Evolutionary conservation across 2,113 vertebrate species (phyloP), one percentile per base, ranked within the genome.

Genomic region (Mormyrus lacerda): DNA sequence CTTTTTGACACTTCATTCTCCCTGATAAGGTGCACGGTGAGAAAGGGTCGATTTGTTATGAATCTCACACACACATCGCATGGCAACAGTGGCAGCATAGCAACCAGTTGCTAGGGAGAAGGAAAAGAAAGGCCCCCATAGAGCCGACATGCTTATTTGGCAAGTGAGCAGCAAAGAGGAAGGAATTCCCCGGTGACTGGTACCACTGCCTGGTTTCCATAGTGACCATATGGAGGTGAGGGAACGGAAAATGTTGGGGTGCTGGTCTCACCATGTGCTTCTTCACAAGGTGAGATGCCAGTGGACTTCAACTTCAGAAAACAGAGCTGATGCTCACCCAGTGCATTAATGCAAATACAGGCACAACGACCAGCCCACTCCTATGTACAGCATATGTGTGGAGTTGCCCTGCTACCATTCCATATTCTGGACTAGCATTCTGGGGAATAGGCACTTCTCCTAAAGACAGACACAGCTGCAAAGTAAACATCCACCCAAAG

Each of bases 21-120:
- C 31, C 87, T 42, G 47, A n/a, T 58, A 65, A 87, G 88, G 7
- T 47, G n/a, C 85, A 55, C 86, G 53, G 35, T 39, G 48, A 79
- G 89, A 88, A 84, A 50, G 82, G 85, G 31, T 47, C 61, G 87
- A 89, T 89, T 91, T 89, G 88, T 88, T 85, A 79, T 88, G 89
- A 92, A 89, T 89, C 89, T 89, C 90, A 79, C 82, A 50, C 86
- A 58, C 89, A 50, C 86, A 58, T 89, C 50, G 61, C 73, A 91
- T 90, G 89, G 90, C 90, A 95, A 95, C 91, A 92, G 92, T 91
- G 3, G 92, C 94, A 94, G 93, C 94, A 94, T 53, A 93, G 95
- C 93, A 95, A 90, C 42, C 87, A 92, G 96, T 97, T 96, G 96
- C 96, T 93, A 96, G 93, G 96, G 93, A 95, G 96, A 96, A 91